These are phyloP conservation scores for Saturnia pavonia DNA, from an alignment of 2,888 invertebrate genomes.

Conservation along the genomic window DNA sequence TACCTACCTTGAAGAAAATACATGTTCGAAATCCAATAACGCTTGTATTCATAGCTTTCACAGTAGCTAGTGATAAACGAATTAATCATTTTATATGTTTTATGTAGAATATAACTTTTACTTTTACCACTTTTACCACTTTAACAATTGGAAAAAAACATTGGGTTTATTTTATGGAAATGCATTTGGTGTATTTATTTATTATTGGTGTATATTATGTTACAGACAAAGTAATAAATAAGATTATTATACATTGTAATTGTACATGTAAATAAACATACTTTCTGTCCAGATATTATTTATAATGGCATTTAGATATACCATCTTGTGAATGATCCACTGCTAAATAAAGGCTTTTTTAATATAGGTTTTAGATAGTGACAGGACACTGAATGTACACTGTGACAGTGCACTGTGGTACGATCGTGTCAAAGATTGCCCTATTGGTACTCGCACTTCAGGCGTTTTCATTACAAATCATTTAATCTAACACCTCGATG, in stretches of 20 bases:
- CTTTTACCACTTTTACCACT: too few species aligned
- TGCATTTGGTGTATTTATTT: neutral
- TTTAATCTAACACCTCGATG: too few species aligned
- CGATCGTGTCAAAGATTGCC: too few species aligned
- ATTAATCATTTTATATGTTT: neutral
- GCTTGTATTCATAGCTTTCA: constrained; percentile 48
- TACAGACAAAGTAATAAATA: neutral
- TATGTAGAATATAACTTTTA: neutral
- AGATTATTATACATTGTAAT: neutral
- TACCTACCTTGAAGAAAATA: constrained; percentile 12
- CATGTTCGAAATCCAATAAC: constrained; percentile 28
- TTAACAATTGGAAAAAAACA: neutral
- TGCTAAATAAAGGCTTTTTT: neutral
- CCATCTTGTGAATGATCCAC: neutral
- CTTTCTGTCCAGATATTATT: neutral
- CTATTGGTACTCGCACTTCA: too few species aligned
- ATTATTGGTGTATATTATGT: neutral
- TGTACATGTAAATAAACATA: neutral
- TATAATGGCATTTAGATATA: neutral
- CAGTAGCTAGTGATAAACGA: constrained; percentile 30
- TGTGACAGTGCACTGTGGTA: too few species aligned
- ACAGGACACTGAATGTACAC: too few species aligned
- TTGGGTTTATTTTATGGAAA: neutral
- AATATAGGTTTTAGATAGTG: too few species aligned
- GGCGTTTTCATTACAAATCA: too few species aligned